Evolutionary conservation across 1,140 invertebrate species (phyloP).

Genomic region (Papilio glaucus): DNA sequence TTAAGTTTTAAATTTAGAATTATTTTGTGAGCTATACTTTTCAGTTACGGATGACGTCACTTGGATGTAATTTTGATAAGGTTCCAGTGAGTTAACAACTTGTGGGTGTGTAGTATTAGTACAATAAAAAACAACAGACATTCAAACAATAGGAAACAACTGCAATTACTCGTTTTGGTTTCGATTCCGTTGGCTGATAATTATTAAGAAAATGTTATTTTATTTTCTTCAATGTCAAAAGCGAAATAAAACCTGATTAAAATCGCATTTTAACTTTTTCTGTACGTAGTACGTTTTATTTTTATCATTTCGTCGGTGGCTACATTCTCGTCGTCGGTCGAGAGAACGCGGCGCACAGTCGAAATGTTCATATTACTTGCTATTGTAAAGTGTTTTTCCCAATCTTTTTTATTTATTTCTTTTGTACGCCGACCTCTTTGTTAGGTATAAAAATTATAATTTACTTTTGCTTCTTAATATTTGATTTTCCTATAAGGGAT

Average conservation of each 20-base stretch:
- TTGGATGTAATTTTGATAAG: no score
- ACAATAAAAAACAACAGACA: neutral
- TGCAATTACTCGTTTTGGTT: neutral
- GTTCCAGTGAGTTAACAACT: no score
- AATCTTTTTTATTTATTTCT: slow-evolving; percentile 6
- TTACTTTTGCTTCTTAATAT: slow-evolving; percentile 8
- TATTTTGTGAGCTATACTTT: no score
- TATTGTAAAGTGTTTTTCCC: neutral
- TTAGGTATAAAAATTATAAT: neutral
- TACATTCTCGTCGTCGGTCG: neutral
- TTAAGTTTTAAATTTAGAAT: no score
- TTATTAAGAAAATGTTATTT: neutral
- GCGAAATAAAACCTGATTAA: neutral
- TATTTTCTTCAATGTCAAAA: slow-evolving; percentile 21
- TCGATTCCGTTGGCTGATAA: neutral
- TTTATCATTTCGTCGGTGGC: slow-evolving; percentile 1
- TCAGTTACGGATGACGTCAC: no score
- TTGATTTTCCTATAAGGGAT: neutral
- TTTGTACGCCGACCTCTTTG: neutral
- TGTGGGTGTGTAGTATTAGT: neutral
- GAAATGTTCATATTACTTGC: neutral
- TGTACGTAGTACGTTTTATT: neutral
- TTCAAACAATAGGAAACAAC: neutral
- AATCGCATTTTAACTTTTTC: neutral
- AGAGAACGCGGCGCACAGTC: neutral